phyloP scores from a whole-genome alignment of 2,888 invertebrate species.

The Tethea ocularis region DNA sequence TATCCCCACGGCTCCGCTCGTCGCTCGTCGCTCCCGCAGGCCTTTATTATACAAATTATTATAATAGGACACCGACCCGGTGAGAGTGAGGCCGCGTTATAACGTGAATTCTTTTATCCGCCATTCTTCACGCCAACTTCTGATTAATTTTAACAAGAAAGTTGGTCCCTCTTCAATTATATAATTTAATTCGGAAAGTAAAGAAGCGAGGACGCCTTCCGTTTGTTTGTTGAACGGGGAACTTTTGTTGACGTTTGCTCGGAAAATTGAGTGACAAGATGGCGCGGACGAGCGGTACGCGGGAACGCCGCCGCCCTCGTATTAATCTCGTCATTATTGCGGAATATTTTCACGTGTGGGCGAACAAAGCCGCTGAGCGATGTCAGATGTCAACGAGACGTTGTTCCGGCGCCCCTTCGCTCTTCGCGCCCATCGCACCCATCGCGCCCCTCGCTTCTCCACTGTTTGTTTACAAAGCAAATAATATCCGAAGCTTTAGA shows the following conservation, averaged over 20 bases:
- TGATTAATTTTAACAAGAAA: slow-evolving; percentile 45
- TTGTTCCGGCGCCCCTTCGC: not conserved
- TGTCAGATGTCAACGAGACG: not conserved
- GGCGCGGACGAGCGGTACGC: not conserved
- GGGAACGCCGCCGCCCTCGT: not conserved
- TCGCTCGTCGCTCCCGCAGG: not conserved
- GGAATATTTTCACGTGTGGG: not conserved
- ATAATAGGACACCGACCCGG: slow-evolving; percentile 19
- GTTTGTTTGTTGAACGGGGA: slow-evolving; percentile 41
- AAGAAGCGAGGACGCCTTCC: slow-evolving; percentile 22
- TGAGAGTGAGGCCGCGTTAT: slow-evolving; percentile 21
- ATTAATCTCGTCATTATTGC: not conserved
- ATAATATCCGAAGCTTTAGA: slow-evolving; percentile 10
- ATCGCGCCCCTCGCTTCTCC: not conserved
- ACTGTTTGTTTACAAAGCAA: slow-evolving; percentile 5
- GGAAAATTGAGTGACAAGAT: slow-evolving; percentile 12
- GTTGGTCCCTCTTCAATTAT: slow-evolving; percentile 36
- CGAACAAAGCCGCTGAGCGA: not conserved
- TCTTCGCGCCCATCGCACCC: not conserved
- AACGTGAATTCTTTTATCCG: slow-evolving; percentile 34
- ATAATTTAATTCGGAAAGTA: slow-evolving; percentile 42
- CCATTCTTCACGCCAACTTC: slow-evolving; percentile 27
- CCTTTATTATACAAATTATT: slow-evolving; percentile 21
- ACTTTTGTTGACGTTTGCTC: slow-evolving; percentile 27
- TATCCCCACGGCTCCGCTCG: no score